Evolutionary conservation across 2,113 vertebrate species (phyloP), one percentile per base, ranked within the genome.

Genomic region (Dipodomys ordii): DNA sequence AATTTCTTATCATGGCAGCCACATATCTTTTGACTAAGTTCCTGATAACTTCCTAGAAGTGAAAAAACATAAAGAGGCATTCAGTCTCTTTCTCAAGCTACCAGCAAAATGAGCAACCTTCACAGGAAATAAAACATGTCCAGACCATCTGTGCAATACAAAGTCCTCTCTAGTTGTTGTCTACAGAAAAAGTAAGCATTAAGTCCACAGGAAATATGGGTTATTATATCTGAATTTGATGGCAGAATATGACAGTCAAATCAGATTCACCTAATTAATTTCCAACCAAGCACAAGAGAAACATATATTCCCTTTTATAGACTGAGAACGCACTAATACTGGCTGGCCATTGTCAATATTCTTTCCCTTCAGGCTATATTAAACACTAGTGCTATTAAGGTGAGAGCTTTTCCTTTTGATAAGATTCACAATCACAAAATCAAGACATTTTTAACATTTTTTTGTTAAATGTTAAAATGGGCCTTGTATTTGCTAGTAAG

Each of bases 1-100:
- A 99, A 95, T 99, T 99, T 97, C 99, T 98, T 95, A 99, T 99
- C 99, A 99, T 99, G 92, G 99, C 99, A 62, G 99, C 99, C 19
- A 99, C 99, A 0, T 99, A 99, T 87, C 99, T 97, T 98, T 99
- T 99, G 96, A 99, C 99, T 97, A 99, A 98, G 98, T 96, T 99
- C 73, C 99, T 98, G 96, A 99, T 99, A 97, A 99, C 99, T 98
- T 99, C 99, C 99, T 99, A 98, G 65, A 98, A 98, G 20, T 92
- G 95, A 87, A 96, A 95, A 87, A 22, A 83, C 81, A 89, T 22
- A 46, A 95, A 83, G 20, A 71, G 12, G 12, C 65, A 91, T 92
- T 97, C 69, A 93, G 28, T 94, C 94, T 94, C 35, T 22, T 94
- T 93, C 30, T 92, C n/a, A 86, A 46, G 27, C n/a, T 95, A 23